Percentiles rank a stretch among this genome's conserved stretches.
These are phyloP conservation scores for Ceryle rudis DNA, from an alignment of 2,797 vertebrate species.

Conservation along the genomic window DNA sequence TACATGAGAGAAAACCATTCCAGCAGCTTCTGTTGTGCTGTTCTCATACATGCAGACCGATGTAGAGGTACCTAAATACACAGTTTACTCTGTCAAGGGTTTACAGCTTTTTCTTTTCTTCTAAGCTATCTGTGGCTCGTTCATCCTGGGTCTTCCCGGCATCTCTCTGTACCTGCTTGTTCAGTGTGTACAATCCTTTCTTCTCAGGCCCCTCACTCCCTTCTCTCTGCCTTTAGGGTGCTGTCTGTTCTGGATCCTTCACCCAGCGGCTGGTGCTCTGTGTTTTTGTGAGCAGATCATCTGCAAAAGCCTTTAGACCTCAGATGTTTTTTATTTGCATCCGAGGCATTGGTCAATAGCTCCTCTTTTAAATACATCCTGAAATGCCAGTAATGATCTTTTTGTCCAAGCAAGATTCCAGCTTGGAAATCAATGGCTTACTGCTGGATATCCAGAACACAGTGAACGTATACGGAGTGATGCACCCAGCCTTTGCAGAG, in stretches of 20 bases:
- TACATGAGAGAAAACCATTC: background rate
- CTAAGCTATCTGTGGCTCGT: background rate
- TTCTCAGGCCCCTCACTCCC: background rate
- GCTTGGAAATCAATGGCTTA: background rate
- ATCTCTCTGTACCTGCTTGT: background rate
- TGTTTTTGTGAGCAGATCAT: background rate
- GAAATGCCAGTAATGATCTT: background rate
- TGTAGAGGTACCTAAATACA: background rate
- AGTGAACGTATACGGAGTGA: accelerated
- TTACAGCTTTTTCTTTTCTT: background rate
- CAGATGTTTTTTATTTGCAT: background rate
- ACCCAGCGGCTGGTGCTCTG: background rate
- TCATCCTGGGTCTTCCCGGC: background rate
- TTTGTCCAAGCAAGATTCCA: background rate
- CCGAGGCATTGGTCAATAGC: background rate
- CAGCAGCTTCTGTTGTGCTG: conserved; percentile 12
- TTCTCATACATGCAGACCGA: background rate
- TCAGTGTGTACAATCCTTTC: background rate
- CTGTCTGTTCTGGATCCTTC: conserved; percentile 50
- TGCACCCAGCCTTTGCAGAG: accelerated
- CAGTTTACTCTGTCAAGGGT: background rate
- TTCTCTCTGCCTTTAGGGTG: background rate
- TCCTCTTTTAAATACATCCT: background rate
- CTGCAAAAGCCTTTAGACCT: background rate
- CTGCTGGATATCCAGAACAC: accelerated